These are phyloP conservation scores for Oncorhynchus nerka DNA, from an alignment of 2,113 vertebrate species.

Conservation along the genomic window DNA sequence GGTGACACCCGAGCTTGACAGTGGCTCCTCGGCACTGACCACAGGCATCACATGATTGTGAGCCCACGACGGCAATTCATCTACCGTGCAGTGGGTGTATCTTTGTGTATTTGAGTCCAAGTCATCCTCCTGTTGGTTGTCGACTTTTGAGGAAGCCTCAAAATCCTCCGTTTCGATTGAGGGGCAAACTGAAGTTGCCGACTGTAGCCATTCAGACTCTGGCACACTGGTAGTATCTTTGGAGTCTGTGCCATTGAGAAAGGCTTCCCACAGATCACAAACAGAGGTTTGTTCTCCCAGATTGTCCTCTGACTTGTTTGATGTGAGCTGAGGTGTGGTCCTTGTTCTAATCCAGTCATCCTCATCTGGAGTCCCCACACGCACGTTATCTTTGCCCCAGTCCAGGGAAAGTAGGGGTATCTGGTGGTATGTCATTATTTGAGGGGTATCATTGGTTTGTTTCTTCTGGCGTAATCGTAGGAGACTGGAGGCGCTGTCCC, in stretches of 20 bases:
- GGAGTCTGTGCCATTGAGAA: slow-evolving; percentile 33
- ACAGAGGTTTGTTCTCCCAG: slow-evolving; percentile 25
- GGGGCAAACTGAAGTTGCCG: slow-evolving; percentile 51
- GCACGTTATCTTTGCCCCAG: slow-evolving; percentile 49
- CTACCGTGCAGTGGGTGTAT: slow-evolving; percentile 22
- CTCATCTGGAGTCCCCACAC: slow-evolving; percentile 12
- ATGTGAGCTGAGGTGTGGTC: slow-evolving; percentile 23
- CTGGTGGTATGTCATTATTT: slow-evolving; percentile 64
- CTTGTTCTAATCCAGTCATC: slow-evolving; percentile 29
- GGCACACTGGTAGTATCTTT: slow-evolving; percentile 37
- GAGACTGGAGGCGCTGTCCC: slow-evolving; percentile 21
- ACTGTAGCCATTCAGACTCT: slow-evolving; percentile 68
- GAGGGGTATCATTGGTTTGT: slow-evolving; percentile 25
- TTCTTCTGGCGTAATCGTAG: slow-evolving; percentile 28
- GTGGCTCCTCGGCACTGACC: slow-evolving; percentile 34
- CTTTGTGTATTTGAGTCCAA: slow-evolving; percentile 26
- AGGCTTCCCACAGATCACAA: slow-evolving; percentile 50
- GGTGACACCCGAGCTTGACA: background rate
- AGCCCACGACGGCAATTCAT: slow-evolving; percentile 47
- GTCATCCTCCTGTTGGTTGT: slow-evolving; percentile 33
- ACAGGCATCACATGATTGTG: slow-evolving; percentile 21
- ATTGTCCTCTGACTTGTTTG: slow-evolving; percentile 29
- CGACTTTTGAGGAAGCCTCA: slow-evolving; percentile 8
- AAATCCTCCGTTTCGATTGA: slow-evolving; percentile 37
- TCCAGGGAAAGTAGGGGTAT: slow-evolving; percentile 65